phyloP scores from a whole-genome alignment of 2,888 invertebrate species.

The Yponomeuta evonymella region DNA sequence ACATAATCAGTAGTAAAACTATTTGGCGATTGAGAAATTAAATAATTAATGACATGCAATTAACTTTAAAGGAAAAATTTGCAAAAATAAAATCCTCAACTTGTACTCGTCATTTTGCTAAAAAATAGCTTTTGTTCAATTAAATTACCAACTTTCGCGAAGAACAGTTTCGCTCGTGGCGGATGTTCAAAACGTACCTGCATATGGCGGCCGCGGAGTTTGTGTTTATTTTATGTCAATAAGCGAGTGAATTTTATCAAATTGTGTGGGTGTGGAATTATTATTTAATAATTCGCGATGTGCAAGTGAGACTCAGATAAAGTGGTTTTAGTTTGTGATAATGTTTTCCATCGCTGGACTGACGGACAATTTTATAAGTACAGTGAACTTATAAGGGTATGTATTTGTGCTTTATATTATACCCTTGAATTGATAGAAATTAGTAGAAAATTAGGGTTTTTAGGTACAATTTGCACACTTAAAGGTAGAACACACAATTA shows the following conservation, averaged over 20 bases:
- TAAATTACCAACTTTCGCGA: neutral
- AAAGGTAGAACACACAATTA: neutral
- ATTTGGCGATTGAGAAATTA: no score
- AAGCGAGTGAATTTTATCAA: conserved; percentile 67
- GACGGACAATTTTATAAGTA: conserved; percentile 57
- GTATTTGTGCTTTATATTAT: conserved; percentile 59
- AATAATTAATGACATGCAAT: no score
- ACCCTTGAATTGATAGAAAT: conserved; percentile 37
- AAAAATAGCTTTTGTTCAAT: neutral
- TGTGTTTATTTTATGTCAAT: conserved; percentile 78
- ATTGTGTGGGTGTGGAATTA: conserved; percentile 73
- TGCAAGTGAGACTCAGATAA: conserved; percentile 65
- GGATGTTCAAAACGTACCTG: conserved; percentile 55
- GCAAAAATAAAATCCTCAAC: neutral
- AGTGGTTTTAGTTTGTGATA: conserved; percentile 65
- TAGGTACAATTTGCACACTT: neutral
- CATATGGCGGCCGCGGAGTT: conserved; percentile 75
- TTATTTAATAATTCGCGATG: conserved; percentile 57
- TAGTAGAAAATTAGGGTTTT: conserved; percentile 10
- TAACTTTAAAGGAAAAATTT: neutral
- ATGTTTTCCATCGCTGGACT: conserved; percentile 65
- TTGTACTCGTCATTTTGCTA: neutral
- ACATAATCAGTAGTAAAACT: neutral
- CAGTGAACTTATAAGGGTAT: conserved; percentile 66
- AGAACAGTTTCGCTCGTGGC: neutral